Evolutionary conservation across 2,113 vertebrate species (phyloP).

Genomic region (Silurus asotus): DNA sequence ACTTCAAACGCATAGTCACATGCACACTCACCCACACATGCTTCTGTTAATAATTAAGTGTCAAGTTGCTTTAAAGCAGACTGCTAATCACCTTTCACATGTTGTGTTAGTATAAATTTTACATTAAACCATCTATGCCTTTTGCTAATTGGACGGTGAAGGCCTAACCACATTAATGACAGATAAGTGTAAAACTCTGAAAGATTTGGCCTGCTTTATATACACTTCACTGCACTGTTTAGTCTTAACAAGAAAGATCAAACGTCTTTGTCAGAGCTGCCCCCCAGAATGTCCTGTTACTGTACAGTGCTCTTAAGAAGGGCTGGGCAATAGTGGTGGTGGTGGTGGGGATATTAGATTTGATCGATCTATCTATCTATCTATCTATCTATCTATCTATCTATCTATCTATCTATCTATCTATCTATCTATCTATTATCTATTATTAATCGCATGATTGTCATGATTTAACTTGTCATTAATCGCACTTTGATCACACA

Average conservation of each 20-base stretch:
- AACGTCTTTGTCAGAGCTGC: conserved; percentile 34
- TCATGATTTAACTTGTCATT: too few relatives aligned
- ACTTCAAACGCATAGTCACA: conserved; percentile 21
- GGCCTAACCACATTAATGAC: background rate
- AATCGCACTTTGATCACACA: too few relatives aligned
- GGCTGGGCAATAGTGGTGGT: background rate
- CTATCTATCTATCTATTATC: too few relatives aligned
- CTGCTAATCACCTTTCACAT: conserved; percentile 43
- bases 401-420: too few relatives aligned
- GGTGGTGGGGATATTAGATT: conserved; percentile 13
- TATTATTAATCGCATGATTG: too few relatives aligned
- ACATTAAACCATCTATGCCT: conserved; percentile 27
- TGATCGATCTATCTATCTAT: background rate
- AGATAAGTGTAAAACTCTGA: conserved; percentile 25
- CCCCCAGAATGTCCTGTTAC: conserved; percentile 31
- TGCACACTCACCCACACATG: background rate
- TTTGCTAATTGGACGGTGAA: conserved; percentile 45
- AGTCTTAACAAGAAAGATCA: conserved; percentile 35
- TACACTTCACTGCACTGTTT: background rate
- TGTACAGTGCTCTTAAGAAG: background rate
- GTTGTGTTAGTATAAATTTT: conserved; percentile 27
- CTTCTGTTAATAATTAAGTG: conserved; percentile 27
- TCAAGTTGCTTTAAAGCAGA: conserved; percentile 10
- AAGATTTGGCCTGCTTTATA: background rate
- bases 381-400: too few relatives aligned